These are phyloP conservation scores for Sebastes hopkinsi DNA, from an alignment of 2,797 vertebrate species.

Conservation along the genomic window DNA sequence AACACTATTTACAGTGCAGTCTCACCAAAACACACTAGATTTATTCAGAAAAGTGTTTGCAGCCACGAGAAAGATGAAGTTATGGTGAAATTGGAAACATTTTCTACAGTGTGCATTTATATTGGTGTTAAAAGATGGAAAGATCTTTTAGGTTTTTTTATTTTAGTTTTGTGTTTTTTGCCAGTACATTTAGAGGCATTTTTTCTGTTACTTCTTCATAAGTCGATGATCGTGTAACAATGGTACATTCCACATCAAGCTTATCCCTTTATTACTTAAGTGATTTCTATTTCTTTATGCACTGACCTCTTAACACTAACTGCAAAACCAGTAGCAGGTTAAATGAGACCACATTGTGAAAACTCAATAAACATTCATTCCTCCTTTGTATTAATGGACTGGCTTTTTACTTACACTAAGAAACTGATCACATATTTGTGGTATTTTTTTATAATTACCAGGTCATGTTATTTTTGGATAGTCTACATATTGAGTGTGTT, in stretches of 20 bases:
- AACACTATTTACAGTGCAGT: not conserved
- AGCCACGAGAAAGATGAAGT: conserved; percentile 27
- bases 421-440: not conserved
- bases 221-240: conserved; percentile 47
- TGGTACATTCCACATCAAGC: conserved; percentile 59
- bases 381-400: conserved; percentile 52
- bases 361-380: conserved; percentile 71
- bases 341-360: conserved; percentile 62
- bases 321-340: conserved; percentile 60
- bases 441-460: not conserved
- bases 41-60: conserved; percentile 5
- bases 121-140: conserved; percentile 26
- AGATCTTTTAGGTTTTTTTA: not conserved
- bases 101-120: conserved; percentile 34
- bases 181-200: conserved; percentile 21
- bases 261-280: conserved; percentile 51
- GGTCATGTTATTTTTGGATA: not conserved
- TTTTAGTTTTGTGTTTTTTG: conserved; percentile 16
- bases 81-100: conserved; percentile 10
- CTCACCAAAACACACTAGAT: not conserved
- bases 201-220: conserved; percentile 24
- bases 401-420: not conserved
- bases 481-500: not conserved
- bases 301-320: conserved; percentile 60
- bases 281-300: conserved; percentile 55